Percentiles rank a stretch among this genome's conserved stretches.
Conservation (phyloP, 1,140 invertebrate species). For the Cyclina sinensis region DNA sequence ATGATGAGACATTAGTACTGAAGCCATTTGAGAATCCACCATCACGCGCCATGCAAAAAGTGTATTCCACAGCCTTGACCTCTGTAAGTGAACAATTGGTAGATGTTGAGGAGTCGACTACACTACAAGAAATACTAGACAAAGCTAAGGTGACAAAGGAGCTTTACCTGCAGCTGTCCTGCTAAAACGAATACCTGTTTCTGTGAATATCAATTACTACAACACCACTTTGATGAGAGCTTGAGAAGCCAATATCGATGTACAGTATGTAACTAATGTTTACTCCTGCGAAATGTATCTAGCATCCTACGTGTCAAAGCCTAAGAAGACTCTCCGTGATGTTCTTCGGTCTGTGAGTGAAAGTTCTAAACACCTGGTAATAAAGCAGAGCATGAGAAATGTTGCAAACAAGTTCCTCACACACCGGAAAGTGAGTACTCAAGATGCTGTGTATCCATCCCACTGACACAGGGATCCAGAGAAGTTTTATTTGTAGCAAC, state of each 20-base stretch:
- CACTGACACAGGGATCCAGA: slow-evolving; percentile 5
- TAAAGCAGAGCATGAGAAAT: slow-evolving; percentile 33
- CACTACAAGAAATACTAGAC: slow-evolving; percentile 31
- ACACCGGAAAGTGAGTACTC: slow-evolving; percentile 57
- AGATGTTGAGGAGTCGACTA: slow-evolving; percentile 16
- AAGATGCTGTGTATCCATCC: slow-evolving; percentile 62
- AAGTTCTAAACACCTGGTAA: slow-evolving; percentile 9
- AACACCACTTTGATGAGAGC: slow-evolving; percentile 8
- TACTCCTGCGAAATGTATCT: slow-evolving; percentile 57
- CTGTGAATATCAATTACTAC: background rate
- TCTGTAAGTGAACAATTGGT: slow-evolving; percentile 17
- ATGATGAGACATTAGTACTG: slow-evolving; percentile 38
- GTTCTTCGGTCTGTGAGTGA: background rate
- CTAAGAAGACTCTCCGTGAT: slow-evolving; percentile 16
- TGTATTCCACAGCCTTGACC: slow-evolving; percentile 49
- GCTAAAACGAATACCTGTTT: background rate
- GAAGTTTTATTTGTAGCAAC: slow-evolving; percentile 29
- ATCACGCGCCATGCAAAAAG: slow-evolving; percentile 27
- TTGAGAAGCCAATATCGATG: slow-evolving; percentile 29
- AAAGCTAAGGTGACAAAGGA: slow-evolving; percentile 30
- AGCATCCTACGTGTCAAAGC: slow-evolving; percentile 34
- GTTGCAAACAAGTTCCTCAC: slow-evolving; percentile 66
- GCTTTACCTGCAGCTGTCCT: slow-evolving; percentile 41
- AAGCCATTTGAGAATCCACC: slow-evolving; percentile 29
- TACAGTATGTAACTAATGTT: slow-evolving; percentile 41